Percentiles rank a stretch among this genome's conserved stretches.
Conservation (phyloP, 2,888 invertebrate genomes). For the Drepanosiphum platanoidis region DNA sequence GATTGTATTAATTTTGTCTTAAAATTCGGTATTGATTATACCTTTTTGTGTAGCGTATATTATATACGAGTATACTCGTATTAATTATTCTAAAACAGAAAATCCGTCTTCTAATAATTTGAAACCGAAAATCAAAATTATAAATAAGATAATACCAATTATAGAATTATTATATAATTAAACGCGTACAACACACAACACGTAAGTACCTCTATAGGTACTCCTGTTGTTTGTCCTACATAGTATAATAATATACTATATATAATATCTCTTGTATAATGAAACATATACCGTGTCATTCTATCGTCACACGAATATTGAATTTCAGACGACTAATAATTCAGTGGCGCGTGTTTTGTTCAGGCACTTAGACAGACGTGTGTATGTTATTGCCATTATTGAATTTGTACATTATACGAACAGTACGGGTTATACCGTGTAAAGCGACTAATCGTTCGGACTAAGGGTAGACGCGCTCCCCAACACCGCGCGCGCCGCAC, state of each 20-base stretch:
- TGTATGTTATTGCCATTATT: not conserved
- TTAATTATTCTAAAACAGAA: not conserved
- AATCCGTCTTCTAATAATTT: not conserved
- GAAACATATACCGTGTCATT: not conserved
- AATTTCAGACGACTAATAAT: constrained; percentile 10
- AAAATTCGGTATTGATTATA: too few relatives aligned
- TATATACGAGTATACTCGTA: not conserved
- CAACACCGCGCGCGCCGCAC: not conserved
- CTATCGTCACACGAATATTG: constrained; percentile 42
- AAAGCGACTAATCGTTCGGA: not conserved
- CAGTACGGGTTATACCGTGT: not conserved
- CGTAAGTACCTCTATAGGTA: too few relatives aligned
- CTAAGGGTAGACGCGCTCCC: not conserved
- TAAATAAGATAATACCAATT: not conserved
- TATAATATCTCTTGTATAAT: not conserved
- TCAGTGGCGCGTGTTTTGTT: not conserved
- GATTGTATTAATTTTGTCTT: not conserved
- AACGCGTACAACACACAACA: not conserved
- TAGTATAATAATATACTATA: too few relatives aligned
- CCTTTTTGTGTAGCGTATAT: too few relatives aligned
- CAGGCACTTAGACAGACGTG: not conserved
- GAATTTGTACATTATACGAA: not conserved
- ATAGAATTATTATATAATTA: not conserved
- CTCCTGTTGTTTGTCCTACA: too few relatives aligned
- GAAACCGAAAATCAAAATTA: not conserved